phyloP scores from a whole-genome alignment of 2,797 vertebrate species.

The Falco naumanni region DNA sequence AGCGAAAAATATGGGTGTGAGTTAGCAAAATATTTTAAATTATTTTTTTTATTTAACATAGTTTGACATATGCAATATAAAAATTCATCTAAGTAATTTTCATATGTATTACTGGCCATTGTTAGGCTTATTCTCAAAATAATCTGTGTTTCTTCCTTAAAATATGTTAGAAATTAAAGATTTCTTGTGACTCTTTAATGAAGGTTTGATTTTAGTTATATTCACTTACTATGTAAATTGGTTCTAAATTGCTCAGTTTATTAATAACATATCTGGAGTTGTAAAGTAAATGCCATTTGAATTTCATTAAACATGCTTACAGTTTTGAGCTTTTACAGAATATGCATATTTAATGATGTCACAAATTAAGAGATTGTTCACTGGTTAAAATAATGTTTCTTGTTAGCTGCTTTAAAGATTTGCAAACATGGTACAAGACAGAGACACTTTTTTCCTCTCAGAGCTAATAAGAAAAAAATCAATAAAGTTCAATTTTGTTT shows the following conservation, averaged over 20 bases:
- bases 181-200: slow-evolving; percentile 55
- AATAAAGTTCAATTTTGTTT: slow-evolving; percentile 66
- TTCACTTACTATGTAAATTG: slow-evolving; percentile 66
- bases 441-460: slow-evolving; percentile 53
- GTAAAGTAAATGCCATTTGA: slow-evolving; percentile 66
- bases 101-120: neutral
- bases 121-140: neutral
- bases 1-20: neutral
- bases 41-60: neutral
- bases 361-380: slow-evolving; percentile 70
- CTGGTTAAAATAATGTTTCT: slow-evolving; percentile 60
- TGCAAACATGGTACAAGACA: slow-evolving; percentile 48
- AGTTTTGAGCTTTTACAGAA: slow-evolving; percentile 54
- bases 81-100: neutral
- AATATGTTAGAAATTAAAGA: slow-evolving; percentile 42
- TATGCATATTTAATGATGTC: slow-evolving; percentile 62
- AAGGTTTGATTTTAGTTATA: slow-evolving; percentile 67
- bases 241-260: slow-evolving; percentile 44
- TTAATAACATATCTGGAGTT: slow-evolving; percentile 61
- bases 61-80: neutral
- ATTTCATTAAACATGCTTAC: slow-evolving; percentile 62
- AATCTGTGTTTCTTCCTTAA: neutral
- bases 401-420: slow-evolving; percentile 59
- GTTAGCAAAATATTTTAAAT: neutral
- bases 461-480: slow-evolving; percentile 59